These are phyloP conservation scores for Celastrina argiolus DNA, from an alignment of 2,888 invertebrate genomes.

Conservation along the genomic window DNA sequence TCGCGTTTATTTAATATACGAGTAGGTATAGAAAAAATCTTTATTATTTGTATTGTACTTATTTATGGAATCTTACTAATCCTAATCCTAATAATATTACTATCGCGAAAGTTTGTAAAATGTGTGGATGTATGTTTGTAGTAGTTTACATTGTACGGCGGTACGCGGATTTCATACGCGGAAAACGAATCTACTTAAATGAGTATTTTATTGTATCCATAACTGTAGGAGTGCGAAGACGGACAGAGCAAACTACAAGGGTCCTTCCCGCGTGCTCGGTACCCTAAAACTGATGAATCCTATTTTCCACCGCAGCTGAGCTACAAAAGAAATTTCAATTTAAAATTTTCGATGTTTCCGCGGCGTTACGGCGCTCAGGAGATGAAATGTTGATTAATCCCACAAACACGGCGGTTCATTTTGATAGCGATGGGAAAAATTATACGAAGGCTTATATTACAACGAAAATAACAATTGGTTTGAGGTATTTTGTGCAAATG, in stretches of 20 bases:
- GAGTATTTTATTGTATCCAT: too few relatives aligned
- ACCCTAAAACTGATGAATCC: slow-evolving; percentile 35
- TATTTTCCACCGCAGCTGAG: slow-evolving; percentile 34
- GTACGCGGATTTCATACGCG: too few relatives aligned
- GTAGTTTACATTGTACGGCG: too few relatives aligned
- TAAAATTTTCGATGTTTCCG: slow-evolving; percentile 36
- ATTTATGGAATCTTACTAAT: too few relatives aligned
- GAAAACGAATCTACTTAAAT: too few relatives aligned
- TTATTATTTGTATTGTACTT: too few relatives aligned
- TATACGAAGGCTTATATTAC: slow-evolving; percentile 26
- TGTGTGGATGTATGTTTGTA: too few relatives aligned
- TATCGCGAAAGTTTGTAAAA: too few relatives aligned
- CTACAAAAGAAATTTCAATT: slow-evolving; percentile 35
- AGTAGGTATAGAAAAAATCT: too few relatives aligned
- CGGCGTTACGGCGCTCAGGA: slow-evolving; percentile 34
- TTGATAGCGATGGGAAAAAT: slow-evolving; percentile 31
- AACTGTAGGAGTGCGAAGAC: neutral
- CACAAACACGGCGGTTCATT: slow-evolving; percentile 33
- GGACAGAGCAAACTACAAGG: neutral
- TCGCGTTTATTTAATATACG: too few relatives aligned
- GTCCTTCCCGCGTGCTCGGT: neutral
- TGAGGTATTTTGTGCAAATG: too few relatives aligned
- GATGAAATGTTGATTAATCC: slow-evolving; percentile 38
- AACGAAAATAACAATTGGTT: slow-evolving; percentile 24
- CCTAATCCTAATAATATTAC: too few relatives aligned